Evolutionary conservation across 2,888 invertebrate genomes (phyloP).

Genomic region (Chymomyza caudatula): DNA sequence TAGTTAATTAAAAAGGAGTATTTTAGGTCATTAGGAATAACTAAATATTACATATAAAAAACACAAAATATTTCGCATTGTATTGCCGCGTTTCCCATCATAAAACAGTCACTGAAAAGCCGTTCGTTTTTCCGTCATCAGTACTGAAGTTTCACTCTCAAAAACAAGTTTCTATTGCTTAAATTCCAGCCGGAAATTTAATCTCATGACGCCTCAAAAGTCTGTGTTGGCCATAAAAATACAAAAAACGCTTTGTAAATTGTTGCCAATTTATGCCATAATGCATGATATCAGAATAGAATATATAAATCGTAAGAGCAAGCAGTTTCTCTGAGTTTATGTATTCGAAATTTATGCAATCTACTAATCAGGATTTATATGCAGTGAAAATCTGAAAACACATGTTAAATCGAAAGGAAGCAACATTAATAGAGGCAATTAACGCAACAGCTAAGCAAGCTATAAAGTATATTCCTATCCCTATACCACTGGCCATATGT

Average conservation of each 20-base stretch:
- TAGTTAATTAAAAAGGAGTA: too few relatives aligned
- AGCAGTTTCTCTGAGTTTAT: background rate
- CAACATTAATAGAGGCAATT: conserved; percentile 68
- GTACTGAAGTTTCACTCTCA: too few relatives aligned
- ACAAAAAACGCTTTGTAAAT: background rate
- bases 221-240: background rate
- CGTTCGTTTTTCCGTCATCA: too few relatives aligned
- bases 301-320: background rate
- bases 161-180: too few relatives aligned
- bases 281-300: background rate
- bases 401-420: conserved; percentile 64
- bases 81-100: too few relatives aligned
- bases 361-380: background rate
- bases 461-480: conserved; percentile 49
- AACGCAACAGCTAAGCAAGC: conserved; percentile 63
- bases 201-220: too few relatives aligned
- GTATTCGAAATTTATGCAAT: background rate
- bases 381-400: conserved; percentile 41
- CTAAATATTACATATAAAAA: too few relatives aligned
- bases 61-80: too few relatives aligned
- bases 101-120: too few relatives aligned
- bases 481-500: conserved; percentile 20
- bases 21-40: too few relatives aligned
- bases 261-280: background rate
- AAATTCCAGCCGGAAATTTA: background rate